Percentiles rank a stretch among this genome's conserved stretches.
Conservation (phyloP, 2,888 invertebrate species). For the Calameuta filiformis region DNA sequence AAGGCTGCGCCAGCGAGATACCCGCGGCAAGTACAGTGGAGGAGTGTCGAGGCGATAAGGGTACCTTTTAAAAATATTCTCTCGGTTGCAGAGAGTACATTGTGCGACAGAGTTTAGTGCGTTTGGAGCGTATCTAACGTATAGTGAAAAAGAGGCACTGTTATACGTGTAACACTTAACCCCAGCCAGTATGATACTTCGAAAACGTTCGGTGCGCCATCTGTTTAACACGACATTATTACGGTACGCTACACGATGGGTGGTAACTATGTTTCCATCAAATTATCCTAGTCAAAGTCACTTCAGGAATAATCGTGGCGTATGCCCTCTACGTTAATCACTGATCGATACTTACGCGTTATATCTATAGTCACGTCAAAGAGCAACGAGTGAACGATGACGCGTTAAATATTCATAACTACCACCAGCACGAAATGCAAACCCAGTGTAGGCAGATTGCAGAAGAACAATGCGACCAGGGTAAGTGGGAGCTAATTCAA, state of each 20-base stretch:
- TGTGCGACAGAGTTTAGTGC: not conserved
- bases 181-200: not conserved
- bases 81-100: not conserved
- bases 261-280: not conserved
- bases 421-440: slow-evolving; percentile 40
- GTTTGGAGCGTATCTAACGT: not conserved
- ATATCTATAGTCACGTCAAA: not conserved
- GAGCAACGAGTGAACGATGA: not conserved
- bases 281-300: not conserved
- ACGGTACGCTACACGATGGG: not conserved
- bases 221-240: not conserved
- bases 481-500: slow-evolving; percentile 55
- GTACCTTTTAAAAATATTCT: not conserved
- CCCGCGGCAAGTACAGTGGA: not conserved
- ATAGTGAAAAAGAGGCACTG: not conserved
- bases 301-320: not conserved
- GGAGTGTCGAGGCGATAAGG: not conserved
- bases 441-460: slow-evolving; percentile 40
- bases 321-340: not conserved
- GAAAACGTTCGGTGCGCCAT: not conserved
- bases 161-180: not conserved
- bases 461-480: slow-evolving; percentile 43
- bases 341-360: not conserved
- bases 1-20: not conserved
- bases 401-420: slow-evolving; percentile 45